phyloP scores from a whole-genome alignment of 2,797 vertebrate species.

The Cynodonichthys magdalenae region DNA sequence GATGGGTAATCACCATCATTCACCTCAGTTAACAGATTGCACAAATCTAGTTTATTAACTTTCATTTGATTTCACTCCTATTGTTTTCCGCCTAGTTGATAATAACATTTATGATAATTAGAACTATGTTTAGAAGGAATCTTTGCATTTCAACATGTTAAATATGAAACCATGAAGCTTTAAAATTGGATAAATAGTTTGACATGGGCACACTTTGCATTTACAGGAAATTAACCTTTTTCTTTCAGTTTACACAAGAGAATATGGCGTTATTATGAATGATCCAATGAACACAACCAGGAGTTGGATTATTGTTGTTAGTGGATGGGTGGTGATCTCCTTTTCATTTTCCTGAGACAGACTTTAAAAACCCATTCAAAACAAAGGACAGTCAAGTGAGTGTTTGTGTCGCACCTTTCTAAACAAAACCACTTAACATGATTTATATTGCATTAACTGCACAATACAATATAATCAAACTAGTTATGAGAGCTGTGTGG shows the following conservation, averaged over 20 bases:
- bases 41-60: constrained; percentile 64
- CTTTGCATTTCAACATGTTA: constrained; percentile 6
- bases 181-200: background rate
- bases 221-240: too few species aligned
- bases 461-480: constrained; percentile 32
- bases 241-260: too few species aligned
- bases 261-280: background rate
- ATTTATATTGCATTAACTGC: constrained; percentile 35
- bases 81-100: constrained; percentile 58
- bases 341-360: constrained; percentile 3
- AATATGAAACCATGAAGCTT: background rate
- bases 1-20: constrained; percentile 55
- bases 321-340: constrained; percentile 7
- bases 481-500: constrained; percentile 26
- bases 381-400: background rate
- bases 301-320: background rate
- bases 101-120: constrained; percentile 47
- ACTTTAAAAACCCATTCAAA: constrained; percentile 19
- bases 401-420: constrained; percentile 23
- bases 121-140: constrained; percentile 36
- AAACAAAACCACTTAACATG: constrained; percentile 36
- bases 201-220: background rate
- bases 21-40: constrained; percentile 57
- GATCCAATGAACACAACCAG: background rate
- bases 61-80: constrained; percentile 56